Evolutionary conservation across 2,888 invertebrate genomes (phyloP).

Genomic region (Drosophila barbarae): DNA sequence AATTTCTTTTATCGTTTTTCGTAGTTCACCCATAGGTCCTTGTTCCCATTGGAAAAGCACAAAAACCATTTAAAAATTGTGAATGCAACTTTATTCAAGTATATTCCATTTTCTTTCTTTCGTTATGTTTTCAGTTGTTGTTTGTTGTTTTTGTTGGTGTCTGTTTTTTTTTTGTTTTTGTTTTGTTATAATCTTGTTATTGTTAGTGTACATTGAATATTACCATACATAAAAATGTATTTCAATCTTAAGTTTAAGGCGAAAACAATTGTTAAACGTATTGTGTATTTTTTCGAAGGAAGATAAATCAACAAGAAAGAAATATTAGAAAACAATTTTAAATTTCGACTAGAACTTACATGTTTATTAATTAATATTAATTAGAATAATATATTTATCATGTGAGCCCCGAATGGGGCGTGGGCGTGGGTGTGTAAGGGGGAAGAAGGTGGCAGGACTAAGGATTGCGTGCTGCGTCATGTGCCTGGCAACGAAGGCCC

Average conservation of each 20-base stretch:
- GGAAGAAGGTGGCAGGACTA: constrained; percentile 9
- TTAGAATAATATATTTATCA: constrained; percentile 41
- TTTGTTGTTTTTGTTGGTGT: constrained; percentile 42
- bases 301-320: constrained; percentile 25
- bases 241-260: constrained; percentile 66
- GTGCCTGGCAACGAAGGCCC: constrained; percentile 35
- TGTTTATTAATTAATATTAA: constrained; percentile 40
- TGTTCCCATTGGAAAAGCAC: neutral
- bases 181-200: constrained; percentile 36
- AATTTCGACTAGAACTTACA: constrained; percentile 78
- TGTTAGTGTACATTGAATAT: constrained; percentile 70
- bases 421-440: constrained; percentile 4
- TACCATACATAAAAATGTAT: constrained; percentile 69
- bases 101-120: constrained; percentile 59
- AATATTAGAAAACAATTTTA: constrained; percentile 58
- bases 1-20: no score
- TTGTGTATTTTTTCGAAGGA: constrained; percentile 22
- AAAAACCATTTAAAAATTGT: constrained; percentile 71
- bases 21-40: no score
- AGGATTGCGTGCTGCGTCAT: constrained; percentile 40
- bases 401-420: constrained; percentile 15
- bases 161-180: constrained; percentile 22
- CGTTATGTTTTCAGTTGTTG: constrained; percentile 40
- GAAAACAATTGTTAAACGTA: constrained; percentile 63
- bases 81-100: constrained; percentile 78